phyloP scores from a whole-genome alignment of 2,113 vertebrate genomes.

The Riparia riparia region DNA sequence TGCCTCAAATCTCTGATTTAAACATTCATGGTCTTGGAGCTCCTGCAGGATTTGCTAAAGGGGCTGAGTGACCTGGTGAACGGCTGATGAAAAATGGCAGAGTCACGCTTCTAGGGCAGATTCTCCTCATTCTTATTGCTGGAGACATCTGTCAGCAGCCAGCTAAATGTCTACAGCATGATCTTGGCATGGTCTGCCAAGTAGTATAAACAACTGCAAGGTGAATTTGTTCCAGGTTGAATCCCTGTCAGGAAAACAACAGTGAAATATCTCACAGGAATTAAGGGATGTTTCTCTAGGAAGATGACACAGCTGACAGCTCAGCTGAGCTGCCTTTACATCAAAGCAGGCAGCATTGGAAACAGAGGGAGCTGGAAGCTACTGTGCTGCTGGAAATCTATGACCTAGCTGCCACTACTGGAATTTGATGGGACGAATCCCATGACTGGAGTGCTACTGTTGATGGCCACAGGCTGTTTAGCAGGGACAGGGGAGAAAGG shows the following conservation, averaged over 20 bases:
- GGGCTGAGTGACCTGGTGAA: background rate
- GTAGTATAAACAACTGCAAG: background rate
- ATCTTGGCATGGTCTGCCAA: background rate
- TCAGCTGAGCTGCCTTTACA: background rate
- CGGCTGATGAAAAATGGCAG: background rate
- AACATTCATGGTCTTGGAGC: background rate
- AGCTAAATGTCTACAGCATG: background rate
- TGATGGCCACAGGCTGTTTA: background rate
- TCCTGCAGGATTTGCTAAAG: background rate
- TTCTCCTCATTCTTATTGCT: background rate
- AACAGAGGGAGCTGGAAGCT: background rate
- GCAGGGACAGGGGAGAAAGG: background rate
- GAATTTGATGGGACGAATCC: background rate
- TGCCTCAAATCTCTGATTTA: background rate
- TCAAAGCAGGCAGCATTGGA: background rate
- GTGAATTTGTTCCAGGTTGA: background rate
- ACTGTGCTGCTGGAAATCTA: background rate
- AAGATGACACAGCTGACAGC: fast-evolving
- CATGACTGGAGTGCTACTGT: background rate
- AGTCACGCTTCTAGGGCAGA: background rate
- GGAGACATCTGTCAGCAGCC: background rate
- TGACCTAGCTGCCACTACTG: background rate
- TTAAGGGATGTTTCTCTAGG: background rate
- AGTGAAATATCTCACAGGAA: background rate
- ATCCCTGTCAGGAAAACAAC: background rate